These are phyloP conservation scores for Strigamia transsilvanica DNA, from an alignment of 2,888 invertebrate species.

Conservation along the genomic window DNA sequence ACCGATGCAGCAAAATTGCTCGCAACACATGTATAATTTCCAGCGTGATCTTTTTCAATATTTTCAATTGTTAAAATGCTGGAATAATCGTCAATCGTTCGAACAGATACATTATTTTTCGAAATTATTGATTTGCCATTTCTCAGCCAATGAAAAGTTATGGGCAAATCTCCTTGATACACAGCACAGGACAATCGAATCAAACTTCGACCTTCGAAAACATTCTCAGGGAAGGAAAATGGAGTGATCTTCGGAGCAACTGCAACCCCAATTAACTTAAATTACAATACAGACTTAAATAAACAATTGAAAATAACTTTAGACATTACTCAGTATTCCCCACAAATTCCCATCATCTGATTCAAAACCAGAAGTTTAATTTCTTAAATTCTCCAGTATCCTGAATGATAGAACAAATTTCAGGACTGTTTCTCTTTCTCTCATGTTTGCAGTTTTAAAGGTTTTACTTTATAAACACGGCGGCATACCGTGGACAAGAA, in stretches of 20 bases:
- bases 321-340: neutral
- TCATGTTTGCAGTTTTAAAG: no score
- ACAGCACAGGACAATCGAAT: constrained; percentile 66
- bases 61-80: constrained; percentile 50
- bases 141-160: constrained; percentile 66
- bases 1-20: constrained; percentile 37
- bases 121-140: constrained; percentile 61
- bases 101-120: neutral
- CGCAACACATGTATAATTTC: constrained; percentile 51
- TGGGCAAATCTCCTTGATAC: constrained; percentile 61
- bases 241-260: constrained; percentile 69
- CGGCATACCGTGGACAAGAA: constrained; percentile 59
- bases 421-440: neutral
- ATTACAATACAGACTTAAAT: neutral
- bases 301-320: neutral
- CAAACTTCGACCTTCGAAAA: constrained; percentile 67
- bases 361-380: neutral
- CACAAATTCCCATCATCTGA: neutral
- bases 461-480: neutral
- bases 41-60: constrained; percentile 15
- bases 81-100: constrained; percentile 52
- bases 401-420: neutral
- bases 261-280: constrained; percentile 58
- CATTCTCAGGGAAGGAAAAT: constrained; percentile 67
- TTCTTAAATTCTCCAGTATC: constrained; percentile 21